Conservation (phyloP, 1,140 invertebrate species). For the Zaprionus vittiger region DNA sequence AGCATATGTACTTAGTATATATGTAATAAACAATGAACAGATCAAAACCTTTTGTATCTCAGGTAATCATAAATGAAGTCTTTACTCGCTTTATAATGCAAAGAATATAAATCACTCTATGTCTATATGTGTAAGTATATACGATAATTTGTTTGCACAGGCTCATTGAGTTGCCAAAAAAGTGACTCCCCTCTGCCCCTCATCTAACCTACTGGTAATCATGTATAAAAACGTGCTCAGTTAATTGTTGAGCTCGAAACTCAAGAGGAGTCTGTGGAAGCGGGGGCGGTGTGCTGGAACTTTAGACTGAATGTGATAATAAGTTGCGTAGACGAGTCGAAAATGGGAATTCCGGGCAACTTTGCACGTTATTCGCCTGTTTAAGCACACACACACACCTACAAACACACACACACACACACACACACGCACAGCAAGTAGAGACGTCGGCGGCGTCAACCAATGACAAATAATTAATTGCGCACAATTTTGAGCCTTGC, state of each 20-base stretch:
- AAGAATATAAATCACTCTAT: neutral
- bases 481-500: constrained; percentile 59
- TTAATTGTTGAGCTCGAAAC: constrained; percentile 38
- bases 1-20: too few species aligned
- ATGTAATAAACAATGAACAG: too few species aligned
- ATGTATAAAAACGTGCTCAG: constrained; percentile 45
- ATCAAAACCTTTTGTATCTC: too few species aligned
- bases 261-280: constrained; percentile 21
- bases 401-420: neutral
- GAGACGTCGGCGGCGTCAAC: constrained; percentile 46
- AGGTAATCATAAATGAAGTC: neutral
- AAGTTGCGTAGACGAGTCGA: constrained; percentile 40
- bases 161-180: neutral
- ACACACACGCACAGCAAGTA: constrained; percentile 6
- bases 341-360: constrained; percentile 37
- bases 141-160: neutral
- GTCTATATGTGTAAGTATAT: neutral
- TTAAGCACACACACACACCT: constrained; percentile 32
- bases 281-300: neutral
- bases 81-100: neutral
- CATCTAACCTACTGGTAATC: neutral
- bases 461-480: constrained; percentile 81
- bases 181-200: neutral
- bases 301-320: constrained; percentile 43
- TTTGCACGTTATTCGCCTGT: constrained; percentile 42